Conservation (phyloP, 2,113 vertebrate species). For the Circaetus gallicus region DNA sequence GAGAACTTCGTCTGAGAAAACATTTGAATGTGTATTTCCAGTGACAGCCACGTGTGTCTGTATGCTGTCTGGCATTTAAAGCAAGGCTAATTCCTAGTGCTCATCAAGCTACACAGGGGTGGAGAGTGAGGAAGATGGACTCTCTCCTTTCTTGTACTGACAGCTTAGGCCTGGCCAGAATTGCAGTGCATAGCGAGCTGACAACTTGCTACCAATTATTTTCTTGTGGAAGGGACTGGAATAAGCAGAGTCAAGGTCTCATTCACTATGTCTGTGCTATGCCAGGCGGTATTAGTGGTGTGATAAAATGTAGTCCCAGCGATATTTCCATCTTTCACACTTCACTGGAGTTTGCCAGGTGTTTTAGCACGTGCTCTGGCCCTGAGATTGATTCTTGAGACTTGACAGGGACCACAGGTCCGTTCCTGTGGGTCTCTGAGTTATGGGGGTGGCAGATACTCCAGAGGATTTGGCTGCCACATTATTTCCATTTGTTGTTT, state of each 20-base stretch:
- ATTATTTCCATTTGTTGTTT: neutral
- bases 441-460: neutral
- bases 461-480: neutral
- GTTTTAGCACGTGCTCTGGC: neutral
- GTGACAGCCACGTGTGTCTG: neutral
- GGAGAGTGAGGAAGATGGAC: neutral
- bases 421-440: neutral
- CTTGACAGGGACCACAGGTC: neutral
- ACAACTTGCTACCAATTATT: neutral
- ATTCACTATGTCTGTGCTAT: neutral
- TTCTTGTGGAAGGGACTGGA: neutral
- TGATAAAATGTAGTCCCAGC: neutral
- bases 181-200: neutral
- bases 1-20: neutral
- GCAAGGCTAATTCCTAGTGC: neutral
- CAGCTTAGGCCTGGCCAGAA: neutral
- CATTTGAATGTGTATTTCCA: neutral
- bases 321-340: neutral
- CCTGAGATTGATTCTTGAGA: neutral
- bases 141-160: neutral
- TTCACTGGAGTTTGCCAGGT: neutral
- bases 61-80: neutral
- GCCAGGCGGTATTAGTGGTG: neutral
- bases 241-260: neutral
- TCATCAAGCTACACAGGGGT: neutral